phyloP scores from a whole-genome alignment of 2,113 vertebrate species.

The Nesoenas mayeri region DNA sequence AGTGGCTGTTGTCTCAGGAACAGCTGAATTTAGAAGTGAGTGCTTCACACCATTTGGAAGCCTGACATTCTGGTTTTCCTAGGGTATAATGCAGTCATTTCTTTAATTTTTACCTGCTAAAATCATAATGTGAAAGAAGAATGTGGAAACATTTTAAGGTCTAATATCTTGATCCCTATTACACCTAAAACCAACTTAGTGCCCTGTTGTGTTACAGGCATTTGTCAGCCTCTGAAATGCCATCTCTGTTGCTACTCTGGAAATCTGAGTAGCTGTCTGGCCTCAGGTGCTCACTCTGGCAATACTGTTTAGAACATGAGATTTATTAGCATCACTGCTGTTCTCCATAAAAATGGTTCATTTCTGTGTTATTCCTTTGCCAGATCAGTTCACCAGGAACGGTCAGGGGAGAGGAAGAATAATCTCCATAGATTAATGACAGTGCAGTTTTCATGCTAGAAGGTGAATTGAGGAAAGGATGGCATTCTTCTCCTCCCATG shows the following conservation, averaged over 20 bases:
- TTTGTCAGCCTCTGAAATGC: not conserved
- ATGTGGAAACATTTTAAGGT: not conserved
- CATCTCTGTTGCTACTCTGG: not conserved
- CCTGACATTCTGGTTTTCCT: conserved; percentile 5
- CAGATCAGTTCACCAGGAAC: not conserved
- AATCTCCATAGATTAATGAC: not conserved
- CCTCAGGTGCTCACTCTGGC: not conserved
- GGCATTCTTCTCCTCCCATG: not conserved
- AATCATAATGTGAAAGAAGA: not conserved
- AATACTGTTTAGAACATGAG: not conserved
- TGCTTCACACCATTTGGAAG: not conserved
- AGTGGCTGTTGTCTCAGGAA: conserved; percentile 40
- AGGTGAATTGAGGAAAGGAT: not conserved
- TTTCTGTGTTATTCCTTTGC: not conserved
- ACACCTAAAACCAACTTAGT: not conserved
- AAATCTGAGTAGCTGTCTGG: not conserved
- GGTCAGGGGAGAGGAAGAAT: not conserved
- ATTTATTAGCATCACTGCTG: not conserved
- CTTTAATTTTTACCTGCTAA: conserved; percentile 13
- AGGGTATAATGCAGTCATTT: not conserved
- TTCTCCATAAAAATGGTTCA: not conserved
- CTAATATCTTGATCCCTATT: not conserved
- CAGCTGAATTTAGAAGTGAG: not conserved
- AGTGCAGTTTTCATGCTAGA: not conserved
- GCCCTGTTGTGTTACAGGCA: fast-evolving